phyloP scores from a whole-genome alignment of 2,888 invertebrate species.

The Aleiodes leptofemur region DNA sequence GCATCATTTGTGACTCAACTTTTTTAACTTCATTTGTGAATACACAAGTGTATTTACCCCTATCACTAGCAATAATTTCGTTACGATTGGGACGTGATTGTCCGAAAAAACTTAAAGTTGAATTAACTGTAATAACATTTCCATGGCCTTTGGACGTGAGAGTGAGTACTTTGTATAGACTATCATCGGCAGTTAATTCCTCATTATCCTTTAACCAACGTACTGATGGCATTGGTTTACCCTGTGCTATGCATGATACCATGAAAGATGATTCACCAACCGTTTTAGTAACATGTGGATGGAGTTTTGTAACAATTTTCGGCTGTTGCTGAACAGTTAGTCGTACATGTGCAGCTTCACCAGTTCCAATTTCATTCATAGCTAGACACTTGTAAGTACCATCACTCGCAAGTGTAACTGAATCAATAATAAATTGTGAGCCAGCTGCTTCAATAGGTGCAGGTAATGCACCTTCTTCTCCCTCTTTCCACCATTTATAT shows the following conservation, averaged over 20 bases:
- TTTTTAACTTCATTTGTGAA: conserved; percentile 93
- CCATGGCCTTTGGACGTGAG: conserved; percentile 87
- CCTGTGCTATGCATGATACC: conserved; percentile 90
- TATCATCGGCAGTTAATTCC: conserved; percentile 86
- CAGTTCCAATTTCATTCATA: conserved; percentile 91
- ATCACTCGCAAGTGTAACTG: conserved; percentile 90
- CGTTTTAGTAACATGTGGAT: conserved; percentile 86
- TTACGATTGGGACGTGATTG: conserved; percentile 86
- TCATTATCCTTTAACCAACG: conserved; percentile 91
- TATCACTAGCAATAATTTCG: conserved; percentile 87
- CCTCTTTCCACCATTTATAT: conserved; percentile 92
- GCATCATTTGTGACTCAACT: conserved; percentile 91
- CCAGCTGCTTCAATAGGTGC: conserved; percentile 88
- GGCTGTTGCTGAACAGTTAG: conserved; percentile 94
- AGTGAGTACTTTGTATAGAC: conserved; percentile 88
- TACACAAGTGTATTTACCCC: conserved; percentile 91
- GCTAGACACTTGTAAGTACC: conserved; percentile 94
- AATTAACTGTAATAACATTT: conserved; percentile 88
- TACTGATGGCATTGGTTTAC: conserved; percentile 90
- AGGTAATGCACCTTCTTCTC: conserved; percentile 81
- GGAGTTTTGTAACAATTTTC: conserved; percentile 87
- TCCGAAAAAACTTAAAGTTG: conserved; percentile 87
- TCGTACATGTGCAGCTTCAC: conserved; percentile 88
- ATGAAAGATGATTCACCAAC: conserved; percentile 88
- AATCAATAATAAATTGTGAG: conserved; percentile 89